These are phyloP conservation scores for Phasia obesa DNA, from an alignment of 2,888 invertebrate species.

Conservation along the genomic window DNA sequence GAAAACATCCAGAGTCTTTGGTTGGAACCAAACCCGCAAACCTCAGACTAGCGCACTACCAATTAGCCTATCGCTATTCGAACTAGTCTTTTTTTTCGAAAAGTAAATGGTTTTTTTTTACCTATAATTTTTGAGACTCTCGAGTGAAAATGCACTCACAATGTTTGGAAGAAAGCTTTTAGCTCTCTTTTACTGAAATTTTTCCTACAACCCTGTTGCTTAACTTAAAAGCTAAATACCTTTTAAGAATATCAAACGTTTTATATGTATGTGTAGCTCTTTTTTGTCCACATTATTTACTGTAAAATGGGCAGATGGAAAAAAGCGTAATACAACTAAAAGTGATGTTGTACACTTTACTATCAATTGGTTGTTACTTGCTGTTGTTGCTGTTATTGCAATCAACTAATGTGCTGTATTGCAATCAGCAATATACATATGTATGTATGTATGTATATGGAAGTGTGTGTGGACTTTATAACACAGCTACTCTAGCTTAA, in stretches of 20 bases:
- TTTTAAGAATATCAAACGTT: conserved; percentile 62
- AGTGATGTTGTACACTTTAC: conserved; percentile 65
- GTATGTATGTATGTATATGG: too few relatives aligned
- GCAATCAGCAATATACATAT: conserved; percentile 22
- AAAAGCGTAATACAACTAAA: conserved; percentile 40
- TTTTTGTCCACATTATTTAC: conserved; percentile 59
- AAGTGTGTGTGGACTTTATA: conserved; percentile 27
- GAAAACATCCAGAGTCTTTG: too few relatives aligned
- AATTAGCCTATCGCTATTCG: too few relatives aligned
- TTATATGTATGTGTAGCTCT: conserved; percentile 3
- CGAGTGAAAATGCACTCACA: too few relatives aligned
- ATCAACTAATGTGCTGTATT: conserved; percentile 60
- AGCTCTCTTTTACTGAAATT: background rate
- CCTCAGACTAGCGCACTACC: too few relatives aligned
- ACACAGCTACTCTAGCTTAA: conserved; percentile 26
- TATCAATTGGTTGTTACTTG: conserved; percentile 54
- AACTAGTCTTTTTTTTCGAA: too few relatives aligned
- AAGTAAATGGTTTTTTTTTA: too few relatives aligned
- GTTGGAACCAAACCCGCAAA: too few relatives aligned
- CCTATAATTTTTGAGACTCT: too few relatives aligned
- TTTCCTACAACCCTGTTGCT: conserved; percentile 21
- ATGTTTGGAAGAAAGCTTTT: too few relatives aligned
- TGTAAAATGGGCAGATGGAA: conserved; percentile 45
- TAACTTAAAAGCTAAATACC: conserved; percentile 51
- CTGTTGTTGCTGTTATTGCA: conserved; percentile 34